A percentile compares a stretch with the other conserved stretches of the same genome.
Evolutionary conservation across 2,797 vertebrate species (phyloP).

Genomic region (Strix occidentalis): DNA sequence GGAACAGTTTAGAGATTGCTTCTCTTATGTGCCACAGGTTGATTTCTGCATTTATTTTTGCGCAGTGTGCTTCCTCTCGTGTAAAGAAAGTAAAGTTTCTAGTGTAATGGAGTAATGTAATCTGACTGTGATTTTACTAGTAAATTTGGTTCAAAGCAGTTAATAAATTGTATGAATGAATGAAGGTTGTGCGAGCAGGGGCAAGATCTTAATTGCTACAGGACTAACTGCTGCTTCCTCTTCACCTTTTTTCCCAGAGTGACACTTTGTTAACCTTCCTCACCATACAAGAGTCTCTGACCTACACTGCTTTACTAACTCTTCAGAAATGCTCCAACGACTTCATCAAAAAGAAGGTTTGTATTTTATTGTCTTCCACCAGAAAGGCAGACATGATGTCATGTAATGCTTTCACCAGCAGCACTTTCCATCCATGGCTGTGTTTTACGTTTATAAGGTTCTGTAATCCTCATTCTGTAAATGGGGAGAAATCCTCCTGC

Average conservation of each 20-base stretch:
- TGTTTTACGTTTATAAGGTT: neutral
- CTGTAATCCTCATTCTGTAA: neutral
- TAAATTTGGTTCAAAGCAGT: neutral
- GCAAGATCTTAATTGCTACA: neutral
- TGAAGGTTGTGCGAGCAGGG: neutral
- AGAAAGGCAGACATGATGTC: neutral
- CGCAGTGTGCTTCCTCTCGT: neutral
- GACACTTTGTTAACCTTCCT: conserved; percentile 90
- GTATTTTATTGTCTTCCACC: neutral
- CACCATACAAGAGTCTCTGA: conserved; percentile 90
- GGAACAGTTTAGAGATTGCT: conserved; percentile 91
- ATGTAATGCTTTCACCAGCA: neutral
- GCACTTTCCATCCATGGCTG: neutral
- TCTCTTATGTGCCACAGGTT: conserved; percentile 96
- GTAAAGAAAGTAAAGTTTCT: neutral
- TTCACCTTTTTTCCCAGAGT: conserved; percentile 72
- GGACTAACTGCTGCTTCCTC: neutral
- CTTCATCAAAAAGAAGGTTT: conserved; percentile 87
- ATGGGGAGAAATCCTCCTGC: neutral
- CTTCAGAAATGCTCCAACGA: conserved; percentile 75
- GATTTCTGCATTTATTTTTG: neutral
- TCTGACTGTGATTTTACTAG: neutral
- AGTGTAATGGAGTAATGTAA: neutral
- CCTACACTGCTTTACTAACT: conserved; percentile 88
- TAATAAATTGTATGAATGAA: neutral